Percentiles rank a stretch among this genome's conserved stretches.
These are phyloP conservation scores for Drosophila anceps DNA, from an alignment of 2,888 invertebrate species.

Conservation along the genomic window DNA sequence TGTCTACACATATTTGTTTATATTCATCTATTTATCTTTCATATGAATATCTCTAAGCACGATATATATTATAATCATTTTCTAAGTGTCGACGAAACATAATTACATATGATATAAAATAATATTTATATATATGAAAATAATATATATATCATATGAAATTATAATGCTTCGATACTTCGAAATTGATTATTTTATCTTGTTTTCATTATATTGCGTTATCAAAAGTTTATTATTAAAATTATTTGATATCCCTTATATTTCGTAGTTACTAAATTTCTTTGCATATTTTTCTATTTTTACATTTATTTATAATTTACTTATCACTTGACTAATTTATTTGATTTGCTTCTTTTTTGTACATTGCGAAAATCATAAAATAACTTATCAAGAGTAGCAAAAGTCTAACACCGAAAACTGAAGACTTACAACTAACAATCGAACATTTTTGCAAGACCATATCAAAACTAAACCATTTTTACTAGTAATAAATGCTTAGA, in stretches of 20 bases:
- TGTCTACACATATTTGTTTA: neutral
- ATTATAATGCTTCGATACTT: neutral
- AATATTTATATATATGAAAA: too few relatives aligned
- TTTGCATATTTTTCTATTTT: neutral
- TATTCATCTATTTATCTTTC: neutral
- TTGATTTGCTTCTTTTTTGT: conserved; percentile 56
- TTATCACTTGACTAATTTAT: conserved; percentile 37
- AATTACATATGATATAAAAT: too few relatives aligned
- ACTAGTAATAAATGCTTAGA: conserved; percentile 42
- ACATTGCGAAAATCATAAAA: conserved; percentile 59
- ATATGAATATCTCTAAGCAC: neutral
- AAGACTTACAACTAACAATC: conserved; percentile 63
- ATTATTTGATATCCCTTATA: neutral
- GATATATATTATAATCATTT: too few relatives aligned
- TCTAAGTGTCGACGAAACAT: too few relatives aligned
- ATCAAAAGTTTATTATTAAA: too few relatives aligned
- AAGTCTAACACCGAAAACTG: conserved; percentile 49
- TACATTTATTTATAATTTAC: conserved; percentile 1
- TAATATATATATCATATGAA: neutral
- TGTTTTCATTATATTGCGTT: neutral
- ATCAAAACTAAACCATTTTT: conserved; percentile 76
- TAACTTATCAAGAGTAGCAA: conserved; percentile 59
- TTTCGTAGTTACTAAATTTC: neutral
- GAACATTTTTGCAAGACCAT: conserved; percentile 75
- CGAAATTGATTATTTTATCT: neutral